phyloP scores from a whole-genome alignment of 2,797 vertebrate species.

The Muscicapa striata region DNA sequence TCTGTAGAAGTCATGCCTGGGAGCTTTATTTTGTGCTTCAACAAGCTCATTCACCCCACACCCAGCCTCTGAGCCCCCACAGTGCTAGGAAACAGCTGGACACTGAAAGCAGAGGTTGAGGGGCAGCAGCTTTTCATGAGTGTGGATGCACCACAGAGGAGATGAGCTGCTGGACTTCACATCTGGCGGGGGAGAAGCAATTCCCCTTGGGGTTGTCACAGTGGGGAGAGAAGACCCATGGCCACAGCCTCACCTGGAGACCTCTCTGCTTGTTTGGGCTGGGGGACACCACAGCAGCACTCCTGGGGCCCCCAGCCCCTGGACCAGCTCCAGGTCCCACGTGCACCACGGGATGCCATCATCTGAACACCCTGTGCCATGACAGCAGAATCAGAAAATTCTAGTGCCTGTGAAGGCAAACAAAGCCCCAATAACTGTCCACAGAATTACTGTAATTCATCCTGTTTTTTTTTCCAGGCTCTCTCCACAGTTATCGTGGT shows the following conservation, averaged over 20 bases:
- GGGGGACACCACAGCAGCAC: background rate
- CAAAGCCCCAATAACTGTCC: background rate
- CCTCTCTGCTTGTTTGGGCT: background rate
- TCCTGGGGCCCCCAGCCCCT: accelerated
- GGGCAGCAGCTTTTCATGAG: background rate
- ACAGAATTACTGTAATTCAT: conserved; percentile 56
- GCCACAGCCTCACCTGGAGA: background rate
- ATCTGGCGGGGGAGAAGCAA: background rate
- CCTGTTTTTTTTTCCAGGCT: conserved; percentile 25
- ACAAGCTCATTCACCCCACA: background rate
- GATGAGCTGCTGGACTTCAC: background rate
- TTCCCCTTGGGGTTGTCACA: background rate
- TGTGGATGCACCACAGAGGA: background rate
- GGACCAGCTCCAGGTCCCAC: background rate
- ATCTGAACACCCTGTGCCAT: background rate
- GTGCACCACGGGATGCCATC: accelerated
- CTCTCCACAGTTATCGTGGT: conserved; percentile 19
- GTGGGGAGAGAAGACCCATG: background rate
- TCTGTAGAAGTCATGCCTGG: background rate
- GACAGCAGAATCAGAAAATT: background rate
- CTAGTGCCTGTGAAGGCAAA: background rate
- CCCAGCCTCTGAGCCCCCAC: background rate
- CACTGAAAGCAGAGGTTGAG: background rate
- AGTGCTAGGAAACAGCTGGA: background rate
- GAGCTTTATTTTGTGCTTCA: background rate